Percentiles rank a stretch among this genome's conserved stretches.
phyloP scores from a whole-genome alignment of 2,113 vertebrate genomes.

The Pantherophis guttatus region DNA sequence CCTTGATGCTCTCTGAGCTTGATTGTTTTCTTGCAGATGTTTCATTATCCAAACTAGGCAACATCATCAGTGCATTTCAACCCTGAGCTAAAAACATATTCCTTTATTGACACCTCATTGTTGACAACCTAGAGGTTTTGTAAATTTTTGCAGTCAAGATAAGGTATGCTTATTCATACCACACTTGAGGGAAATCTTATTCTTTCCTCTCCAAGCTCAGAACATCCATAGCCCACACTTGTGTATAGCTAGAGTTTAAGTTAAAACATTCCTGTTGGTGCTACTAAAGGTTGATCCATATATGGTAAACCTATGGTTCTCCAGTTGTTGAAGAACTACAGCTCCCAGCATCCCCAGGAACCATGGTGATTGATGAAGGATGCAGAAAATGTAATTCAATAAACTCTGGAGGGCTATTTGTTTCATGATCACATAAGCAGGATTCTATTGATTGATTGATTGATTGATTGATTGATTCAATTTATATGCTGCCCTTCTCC shows the following conservation, averaged over 20 bases:
- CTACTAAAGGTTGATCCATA: background rate
- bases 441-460: background rate
- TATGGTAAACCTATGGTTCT: background rate
- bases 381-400: background rate
- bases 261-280: background rate
- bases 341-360: background rate
- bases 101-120: background rate
- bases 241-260: background rate
- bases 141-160: background rate
- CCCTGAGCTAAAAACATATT: background rate
- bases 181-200: background rate
- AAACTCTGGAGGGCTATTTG: background rate
- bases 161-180: background rate
- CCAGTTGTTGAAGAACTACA: background rate
- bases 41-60: background rate
- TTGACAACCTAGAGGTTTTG: background rate
- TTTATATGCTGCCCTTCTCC: no score
- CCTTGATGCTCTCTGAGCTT: background rate
- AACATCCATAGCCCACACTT: background rate
- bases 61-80: background rate
- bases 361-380: background rate
- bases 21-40: background rate
- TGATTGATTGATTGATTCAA: no score
- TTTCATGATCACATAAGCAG: background rate
- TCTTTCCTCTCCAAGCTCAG: background rate